Evolutionary conservation across 2,113 vertebrate genomes (phyloP).

Genomic region (Brienomyrus longianalis): DNA sequence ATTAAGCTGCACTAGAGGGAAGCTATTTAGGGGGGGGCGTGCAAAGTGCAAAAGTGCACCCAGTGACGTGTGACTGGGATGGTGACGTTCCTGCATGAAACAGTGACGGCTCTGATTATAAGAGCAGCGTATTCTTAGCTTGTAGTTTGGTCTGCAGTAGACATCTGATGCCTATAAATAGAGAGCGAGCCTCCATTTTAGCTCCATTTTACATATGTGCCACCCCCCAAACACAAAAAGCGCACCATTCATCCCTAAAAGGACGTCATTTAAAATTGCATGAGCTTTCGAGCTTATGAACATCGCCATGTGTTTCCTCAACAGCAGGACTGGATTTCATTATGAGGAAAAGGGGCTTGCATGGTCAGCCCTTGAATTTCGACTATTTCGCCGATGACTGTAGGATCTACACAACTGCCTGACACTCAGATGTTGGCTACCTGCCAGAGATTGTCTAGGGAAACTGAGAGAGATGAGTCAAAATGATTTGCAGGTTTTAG

Average conservation of each 20-base stretch:
- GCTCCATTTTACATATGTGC: neutral
- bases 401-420: neutral
- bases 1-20: constrained; percentile 21
- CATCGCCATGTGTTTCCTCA: neutral
- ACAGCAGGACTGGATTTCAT: neutral
- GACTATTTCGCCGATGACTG: neutral
- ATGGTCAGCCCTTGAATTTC: neutral
- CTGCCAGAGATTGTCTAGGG: neutral
- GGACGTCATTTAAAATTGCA: neutral
- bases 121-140: constrained; percentile 20
- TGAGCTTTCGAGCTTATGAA: neutral
- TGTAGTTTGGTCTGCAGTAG: neutral
- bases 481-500: neutral
- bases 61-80: constrained; percentile 1
- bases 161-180: constrained; percentile 11
- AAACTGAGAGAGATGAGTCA: neutral
- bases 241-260: neutral
- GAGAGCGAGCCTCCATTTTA: neutral
- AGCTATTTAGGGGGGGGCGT: constrained; percentile 8
- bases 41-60: neutral
- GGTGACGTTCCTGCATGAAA: constrained; percentile 20
- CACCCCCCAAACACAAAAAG: neutral
- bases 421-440: neutral
- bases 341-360: neutral
- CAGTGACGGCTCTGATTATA: constrained; percentile 25